Evolutionary conservation across 2,797 vertebrate genomes (phyloP), one percentile per base, ranked within the genome.

Genomic region (Catamblyrhynchus diadema): DNA sequence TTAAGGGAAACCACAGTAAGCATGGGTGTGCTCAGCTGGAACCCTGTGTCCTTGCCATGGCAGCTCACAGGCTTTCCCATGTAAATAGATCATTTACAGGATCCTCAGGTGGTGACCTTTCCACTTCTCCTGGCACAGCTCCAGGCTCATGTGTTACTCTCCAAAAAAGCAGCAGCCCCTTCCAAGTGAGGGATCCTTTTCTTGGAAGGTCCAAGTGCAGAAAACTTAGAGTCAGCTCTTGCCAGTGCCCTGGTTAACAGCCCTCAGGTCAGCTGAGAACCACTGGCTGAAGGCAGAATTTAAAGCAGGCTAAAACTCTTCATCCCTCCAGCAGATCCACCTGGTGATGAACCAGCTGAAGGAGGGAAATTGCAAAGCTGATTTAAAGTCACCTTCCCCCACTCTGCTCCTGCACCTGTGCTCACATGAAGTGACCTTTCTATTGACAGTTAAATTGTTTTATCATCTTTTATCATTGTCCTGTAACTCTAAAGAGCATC

Each of bases 251-350:
- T 81, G 51, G 45, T 71, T 18, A 1, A 2, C 37, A 88, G 35
- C 47, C n/a, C 45, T 87, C 16, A 7, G 9, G 5, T 65, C 77
- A 84, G 54, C 77, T 45, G 39, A 65, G 77, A 75, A 23, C 23
- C 28, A 6, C 0, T 37, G 73, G 61, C 87, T 83, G 82, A 50
- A 90, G 47, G 79, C 50, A 62, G 39, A 54, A 72, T 44, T 84
- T 81, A 62, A 81, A 87, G 39, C 70, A 62, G 65, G 23, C 45
- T 88, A 72, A 95, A 86, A 80, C 93, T 81, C 33, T 22, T 90
- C 88, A 93, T 94, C 66, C 77, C 54, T 83, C 6, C 69, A 56
- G 73, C 79, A 86, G 35, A 90, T 93, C 70, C 69, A 86, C n/a
- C 69, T 51, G 32, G 8, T 81, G 84, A 66, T 32, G 59, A 93